A percentile compares a stretch with the other conserved stretches of the same genome.
Evolutionary conservation across 2,797 vertebrate genomes (phyloP).

Genomic region (Sarcoramphus papa): DNA sequence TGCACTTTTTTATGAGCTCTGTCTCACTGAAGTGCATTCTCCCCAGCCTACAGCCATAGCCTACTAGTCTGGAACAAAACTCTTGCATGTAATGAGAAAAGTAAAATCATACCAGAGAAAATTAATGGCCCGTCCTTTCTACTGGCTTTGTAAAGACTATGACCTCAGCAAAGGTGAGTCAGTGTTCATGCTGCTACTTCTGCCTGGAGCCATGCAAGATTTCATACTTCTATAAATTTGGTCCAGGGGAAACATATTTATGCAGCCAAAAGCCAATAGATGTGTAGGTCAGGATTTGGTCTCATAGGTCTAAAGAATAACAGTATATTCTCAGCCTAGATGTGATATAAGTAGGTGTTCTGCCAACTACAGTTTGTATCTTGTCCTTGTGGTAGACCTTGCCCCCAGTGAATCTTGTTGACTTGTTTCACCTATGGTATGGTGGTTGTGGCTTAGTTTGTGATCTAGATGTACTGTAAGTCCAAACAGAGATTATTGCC

Average conservation of each 20-base stretch:
- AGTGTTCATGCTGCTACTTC: background rate
- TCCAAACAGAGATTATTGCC: background rate
- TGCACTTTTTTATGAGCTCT: background rate
- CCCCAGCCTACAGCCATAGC: background rate
- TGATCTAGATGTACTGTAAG: background rate
- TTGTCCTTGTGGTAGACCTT: background rate
- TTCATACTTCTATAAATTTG: background rate
- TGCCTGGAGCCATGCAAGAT: background rate
- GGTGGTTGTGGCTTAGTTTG: background rate
- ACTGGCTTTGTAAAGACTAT: background rate
- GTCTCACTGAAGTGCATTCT: background rate
- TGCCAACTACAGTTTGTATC: background rate
- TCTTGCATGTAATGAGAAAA: background rate
- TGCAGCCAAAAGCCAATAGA: background rate
- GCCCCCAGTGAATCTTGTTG: background rate
- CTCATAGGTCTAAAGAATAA: background rate
- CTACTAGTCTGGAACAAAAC: constrained; percentile 5
- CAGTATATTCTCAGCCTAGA: background rate
- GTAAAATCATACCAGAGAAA: constrained; percentile 42
- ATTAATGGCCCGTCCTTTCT: constrained; percentile 35
- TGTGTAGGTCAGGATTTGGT: background rate
- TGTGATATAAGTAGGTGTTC: background rate
- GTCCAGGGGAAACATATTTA: background rate
- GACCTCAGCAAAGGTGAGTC: constrained; percentile 13
- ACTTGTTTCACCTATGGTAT: background rate